Conservation (phyloP, 2,113 vertebrate species). For the Seriola dumerili region DNA sequence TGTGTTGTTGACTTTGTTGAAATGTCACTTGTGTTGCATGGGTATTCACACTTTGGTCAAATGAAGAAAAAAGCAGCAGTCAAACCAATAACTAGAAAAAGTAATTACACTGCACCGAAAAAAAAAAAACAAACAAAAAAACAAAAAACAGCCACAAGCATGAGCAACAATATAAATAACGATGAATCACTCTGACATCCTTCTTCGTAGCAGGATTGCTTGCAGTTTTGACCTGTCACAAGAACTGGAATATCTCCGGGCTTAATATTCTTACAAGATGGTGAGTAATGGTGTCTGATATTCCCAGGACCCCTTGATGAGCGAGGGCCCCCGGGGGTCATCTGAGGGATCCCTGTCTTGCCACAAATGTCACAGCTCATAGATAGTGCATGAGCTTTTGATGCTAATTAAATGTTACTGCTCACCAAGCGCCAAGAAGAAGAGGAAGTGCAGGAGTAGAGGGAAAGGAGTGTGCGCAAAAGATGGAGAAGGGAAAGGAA, state of each 20-base stretch:
- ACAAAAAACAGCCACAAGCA: constrained; percentile 20
- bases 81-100: constrained; percentile 12
- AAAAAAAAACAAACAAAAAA: background rate
- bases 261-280: constrained; percentile 51
- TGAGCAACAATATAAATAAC: constrained; percentile 51
- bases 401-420: constrained; percentile 76
- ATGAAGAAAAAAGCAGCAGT: constrained; percentile 17
- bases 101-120: background rate
- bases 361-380: constrained; percentile 76
- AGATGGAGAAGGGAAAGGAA: background rate
- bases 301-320: constrained; percentile 40
- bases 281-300: constrained; percentile 67
- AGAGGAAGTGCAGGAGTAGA: constrained; percentile 26
- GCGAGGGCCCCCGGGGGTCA: constrained; percentile 48
- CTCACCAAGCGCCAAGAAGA: constrained; percentile 41
- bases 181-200: constrained; percentile 62
- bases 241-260: constrained; percentile 43
- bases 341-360: constrained; percentile 54
- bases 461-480: background rate
- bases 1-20: constrained; percentile 38
- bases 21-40: constrained; percentile 4
- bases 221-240: constrained; percentile 49
- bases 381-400: constrained; percentile 67
- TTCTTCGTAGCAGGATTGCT: constrained; percentile 36
- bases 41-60: constrained; percentile 17